Conservation (phyloP, 1,140 invertebrate species). For the Rhyzopertha dominica region DNA sequence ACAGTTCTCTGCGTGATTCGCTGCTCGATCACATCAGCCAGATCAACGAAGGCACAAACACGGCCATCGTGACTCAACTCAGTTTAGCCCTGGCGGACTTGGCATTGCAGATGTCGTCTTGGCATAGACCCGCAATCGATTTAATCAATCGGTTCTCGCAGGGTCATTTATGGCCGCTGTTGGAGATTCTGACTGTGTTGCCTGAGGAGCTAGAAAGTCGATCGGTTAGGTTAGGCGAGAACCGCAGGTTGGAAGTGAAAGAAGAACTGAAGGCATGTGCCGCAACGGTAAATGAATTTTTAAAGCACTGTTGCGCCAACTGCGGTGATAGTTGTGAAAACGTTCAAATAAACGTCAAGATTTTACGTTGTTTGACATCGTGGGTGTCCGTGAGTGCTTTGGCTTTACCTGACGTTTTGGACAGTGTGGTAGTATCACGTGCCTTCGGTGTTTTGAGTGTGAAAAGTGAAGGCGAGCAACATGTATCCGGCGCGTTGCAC, state of each 20-base stretch:
- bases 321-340: conserved; percentile 51
- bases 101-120: conserved; percentile 87
- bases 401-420: conserved; percentile 57
- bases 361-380: conserved; percentile 73
- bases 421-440: conserved; percentile 63
- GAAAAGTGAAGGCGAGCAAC: conserved; percentile 35
- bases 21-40: conserved; percentile 84
- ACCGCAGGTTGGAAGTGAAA: conserved; percentile 78
- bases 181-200: conserved; percentile 89
- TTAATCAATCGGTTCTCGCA: conserved; percentile 69
- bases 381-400: conserved; percentile 73
- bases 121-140: conserved; percentile 85
- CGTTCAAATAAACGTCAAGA: conserved; percentile 54
- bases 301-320: conserved; percentile 66
- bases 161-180: conserved; percentile 68
- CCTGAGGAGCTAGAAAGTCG: conserved; percentile 93
- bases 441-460: conserved; percentile 65
- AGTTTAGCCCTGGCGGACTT: conserved; percentile 90
- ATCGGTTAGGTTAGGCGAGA: conserved; percentile 81
- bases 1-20: conserved; percentile 84
- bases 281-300: conserved; percentile 64
- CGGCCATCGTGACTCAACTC: conserved; percentile 85
- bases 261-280: conserved; percentile 67
- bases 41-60: conserved; percentile 75
- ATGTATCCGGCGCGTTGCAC: conserved; percentile 65